A percentile compares a stretch with the other conserved stretches of the same genome.
Evolutionary conservation across 2,888 invertebrate species (phyloP).

Genomic region (Lochmaea capreae): DNA sequence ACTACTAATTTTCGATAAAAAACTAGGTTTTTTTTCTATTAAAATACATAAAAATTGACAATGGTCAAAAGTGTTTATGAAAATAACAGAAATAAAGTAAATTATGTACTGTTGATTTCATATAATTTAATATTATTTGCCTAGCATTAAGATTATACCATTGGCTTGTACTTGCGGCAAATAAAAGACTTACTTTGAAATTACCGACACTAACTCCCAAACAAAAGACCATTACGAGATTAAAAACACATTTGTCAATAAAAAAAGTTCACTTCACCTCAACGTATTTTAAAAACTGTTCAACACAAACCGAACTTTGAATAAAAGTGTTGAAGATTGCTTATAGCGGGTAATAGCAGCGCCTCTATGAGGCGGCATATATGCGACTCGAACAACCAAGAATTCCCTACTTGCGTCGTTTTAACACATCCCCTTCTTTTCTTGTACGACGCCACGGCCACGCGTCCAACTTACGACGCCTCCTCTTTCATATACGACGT

Average conservation of each 20-base stretch:
- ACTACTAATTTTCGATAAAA: no score
- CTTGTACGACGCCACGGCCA: conserved; percentile 39
- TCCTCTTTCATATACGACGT: conserved; percentile 4
- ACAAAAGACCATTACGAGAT: conserved; percentile 6
- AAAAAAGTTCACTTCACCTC: conserved; percentile 26
- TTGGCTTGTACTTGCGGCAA: no score
- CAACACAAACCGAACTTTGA: conserved; percentile 51
- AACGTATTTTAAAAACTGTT: conserved; percentile 40
- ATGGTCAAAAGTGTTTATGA: no score
- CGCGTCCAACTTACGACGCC: conserved; percentile 8
- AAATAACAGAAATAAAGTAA: no score
- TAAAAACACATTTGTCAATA: conserved; percentile 6
- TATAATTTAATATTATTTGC: not conserved
- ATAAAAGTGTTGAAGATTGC: conserved; percentile 48
- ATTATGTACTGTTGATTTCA: no score
- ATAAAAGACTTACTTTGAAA: conserved; percentile 21
- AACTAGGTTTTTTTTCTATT: no score
- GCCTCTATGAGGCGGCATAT: conserved; percentile 50
- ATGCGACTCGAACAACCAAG: conserved; percentile 48
- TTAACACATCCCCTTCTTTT: conserved; percentile 47
- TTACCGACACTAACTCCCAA: conserved; percentile 1
- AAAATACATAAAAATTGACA: no score
- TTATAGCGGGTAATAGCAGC: conserved; percentile 50
- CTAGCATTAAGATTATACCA: no score
- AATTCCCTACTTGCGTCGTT: conserved; percentile 56